phyloP scores from a whole-genome alignment of 2,113 vertebrate species.

The Ptyas mucosa region DNA sequence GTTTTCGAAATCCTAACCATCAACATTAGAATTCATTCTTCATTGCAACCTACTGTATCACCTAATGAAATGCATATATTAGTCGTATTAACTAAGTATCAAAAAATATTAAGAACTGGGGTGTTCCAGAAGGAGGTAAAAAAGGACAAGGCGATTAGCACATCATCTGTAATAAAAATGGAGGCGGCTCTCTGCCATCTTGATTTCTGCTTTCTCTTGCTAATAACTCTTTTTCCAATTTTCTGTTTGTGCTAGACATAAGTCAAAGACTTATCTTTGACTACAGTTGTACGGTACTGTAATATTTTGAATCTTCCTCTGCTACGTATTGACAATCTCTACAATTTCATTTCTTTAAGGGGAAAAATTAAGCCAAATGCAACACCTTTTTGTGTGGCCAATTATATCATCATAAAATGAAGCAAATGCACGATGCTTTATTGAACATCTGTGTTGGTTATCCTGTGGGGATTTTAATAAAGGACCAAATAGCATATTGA shows the following conservation, averaged over 20 bases:
- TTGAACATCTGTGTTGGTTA: slow-evolving; percentile 83
- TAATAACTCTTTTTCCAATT: neutral
- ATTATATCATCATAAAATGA: slow-evolving; percentile 77
- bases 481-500: slow-evolving; percentile 89
- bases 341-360: slow-evolving; percentile 59
- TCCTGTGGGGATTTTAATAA: slow-evolving; percentile 89
- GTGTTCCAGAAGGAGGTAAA: neutral
- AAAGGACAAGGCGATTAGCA: neutral
- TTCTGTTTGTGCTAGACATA: neutral
- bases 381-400: slow-evolving; percentile 84
- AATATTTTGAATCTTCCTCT: slow-evolving; percentile 62
- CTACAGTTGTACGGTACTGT: neutral
- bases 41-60: neutral
- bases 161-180: neutral
- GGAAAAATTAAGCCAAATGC: slow-evolving; percentile 69
- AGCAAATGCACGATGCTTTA: slow-evolving; percentile 77
- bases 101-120: slow-evolving; percentile 47
- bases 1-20: neutral
- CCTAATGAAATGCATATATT: slow-evolving; percentile 27
- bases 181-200: neutral
- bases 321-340: slow-evolving; percentile 67
- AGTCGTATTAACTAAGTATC: slow-evolving; percentile 41
- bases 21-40: neutral
- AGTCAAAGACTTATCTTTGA: neutral
- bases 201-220: neutral